Base-by-base conservation (phyloP, 1,140 invertebrate species). In the Phortica variegata region DNA sequence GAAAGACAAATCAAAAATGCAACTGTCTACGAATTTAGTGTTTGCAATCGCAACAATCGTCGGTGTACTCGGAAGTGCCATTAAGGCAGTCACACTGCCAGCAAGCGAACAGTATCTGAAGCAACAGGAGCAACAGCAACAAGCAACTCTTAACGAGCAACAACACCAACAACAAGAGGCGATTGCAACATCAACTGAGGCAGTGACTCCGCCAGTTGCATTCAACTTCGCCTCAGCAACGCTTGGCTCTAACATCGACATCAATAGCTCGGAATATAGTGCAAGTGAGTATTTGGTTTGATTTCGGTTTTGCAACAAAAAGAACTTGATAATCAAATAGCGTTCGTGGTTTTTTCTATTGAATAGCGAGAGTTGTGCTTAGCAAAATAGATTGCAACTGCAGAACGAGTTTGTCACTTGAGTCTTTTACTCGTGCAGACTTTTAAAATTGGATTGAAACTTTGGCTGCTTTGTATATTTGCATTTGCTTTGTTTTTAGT, bases 251-350 rank as follows among this genome's bases (percentile, higher is more conserved):
- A n/a, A 26, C 10, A 50, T 40, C 8, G 56, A 66, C 54, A 55
- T 53, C 17, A 55, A 45, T 34, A 40, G 37, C 47, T 38, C 39
- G 50, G 54, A 59, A 52, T 50, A 49, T 29, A 47, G 49, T 45
- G 40, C 61, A 62, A 60, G 66, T 70, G 61, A 33, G 36, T 37
- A 21, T 20, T 21, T 43, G 43, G 8, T n/a, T n/a, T 21, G n/a
- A 34, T 47, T 29, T 18, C 23, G 45, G 3, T 26, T 4, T 38
- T 6, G 23, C 40, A 33, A 43, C 46, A 45, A 45, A 49, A 47
- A 68, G 63, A 68, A 68, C 63, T 68, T 60, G 63, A 68, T 56
- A 68, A 58, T 68, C 52, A 55, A 54, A 61, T 42, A n/a, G n/a
- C n/a, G n/a, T n/a, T n/a, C n/a, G n/a, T n/a, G n/a, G n/a, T n/a